phyloP scores from a whole-genome alignment of 2,797 vertebrate genomes.

The Urocyon cinereoargenteus region DNA sequence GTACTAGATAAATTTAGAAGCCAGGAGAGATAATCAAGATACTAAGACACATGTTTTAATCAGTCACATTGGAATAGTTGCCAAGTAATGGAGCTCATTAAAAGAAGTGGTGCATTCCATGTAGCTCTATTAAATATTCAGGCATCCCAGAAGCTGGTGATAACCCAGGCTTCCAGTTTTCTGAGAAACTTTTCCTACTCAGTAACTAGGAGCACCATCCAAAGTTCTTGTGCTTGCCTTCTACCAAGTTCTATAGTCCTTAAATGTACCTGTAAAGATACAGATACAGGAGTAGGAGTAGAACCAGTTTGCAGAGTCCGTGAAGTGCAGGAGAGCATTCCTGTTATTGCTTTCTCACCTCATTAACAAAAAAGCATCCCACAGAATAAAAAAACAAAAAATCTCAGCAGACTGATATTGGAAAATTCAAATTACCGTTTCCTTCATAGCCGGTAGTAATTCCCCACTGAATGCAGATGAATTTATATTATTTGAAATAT shows the following conservation, averaged over 20 bases:
- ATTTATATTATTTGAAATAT: slow-evolving; percentile 49
- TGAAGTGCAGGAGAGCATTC: neutral
- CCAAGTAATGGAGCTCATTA: slow-evolving; percentile 5
- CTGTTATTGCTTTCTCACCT: slow-evolving; percentile 1
- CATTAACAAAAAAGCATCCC: neutral
- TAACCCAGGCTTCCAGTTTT: neutral
- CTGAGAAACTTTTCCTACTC: neutral
- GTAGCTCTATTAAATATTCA: neutral
- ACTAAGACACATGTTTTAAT: neutral
- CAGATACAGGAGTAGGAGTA: neutral
- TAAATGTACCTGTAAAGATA: neutral
- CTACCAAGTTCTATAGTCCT: neutral
- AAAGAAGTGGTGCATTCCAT: neutral
- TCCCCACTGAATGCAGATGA: slow-evolving; percentile 10
- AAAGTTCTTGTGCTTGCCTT: neutral
- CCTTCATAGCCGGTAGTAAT: neutral
- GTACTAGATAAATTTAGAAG: slow-evolving; percentile 34
- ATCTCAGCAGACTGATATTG: neutral
- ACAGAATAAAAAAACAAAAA: neutral
- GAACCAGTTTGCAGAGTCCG: neutral
- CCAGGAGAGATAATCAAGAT: slow-evolving; percentile 16
- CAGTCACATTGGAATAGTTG: neutral
- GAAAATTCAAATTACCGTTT: slow-evolving; percentile 51
- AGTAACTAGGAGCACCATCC: neutral
- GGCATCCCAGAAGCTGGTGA: neutral